Evolutionary conservation across 2,797 vertebrate genomes (phyloP), one percentile per base, ranked within the genome.

Genomic region (Tinamus major): DNA sequence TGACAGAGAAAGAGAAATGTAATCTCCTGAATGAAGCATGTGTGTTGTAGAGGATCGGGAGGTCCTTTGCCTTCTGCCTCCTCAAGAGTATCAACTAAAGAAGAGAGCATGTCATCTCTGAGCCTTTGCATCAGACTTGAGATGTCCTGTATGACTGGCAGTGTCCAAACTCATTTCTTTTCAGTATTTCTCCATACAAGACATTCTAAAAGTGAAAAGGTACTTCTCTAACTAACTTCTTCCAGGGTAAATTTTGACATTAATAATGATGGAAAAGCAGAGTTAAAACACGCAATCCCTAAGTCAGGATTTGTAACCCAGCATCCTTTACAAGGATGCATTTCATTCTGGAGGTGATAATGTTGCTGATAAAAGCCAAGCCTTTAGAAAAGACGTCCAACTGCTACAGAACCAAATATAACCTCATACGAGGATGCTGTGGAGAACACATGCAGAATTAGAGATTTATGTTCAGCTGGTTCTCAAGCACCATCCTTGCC

Each of bases 251-350:
- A 72, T 62, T 79, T 85, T 81, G 70, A 44, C 39, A 23, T 65
- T 48, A 59, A 53, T 29, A 59, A 41, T 11, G 16, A 3, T 7
- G 11, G 5, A n/a, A 71, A 42, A 17, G 3, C 0, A 2, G 12
- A 23, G 9, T 61, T 59, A 63, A 75, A 95, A 39, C 15, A 19
- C 4, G 24, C 1, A 31, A 9, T 55, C n/a, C 23, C 21, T 16
- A 48, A 64, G 8, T 56, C 39, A 70, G 31, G 39, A n/a, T 49
- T 79, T 65, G 11, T 14, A 61, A 56, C 35, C 13, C 9, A 58
- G 44, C 12, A 19, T 16, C 18, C 24, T 76, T 49, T 48, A 55
- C 3, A 48, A 83, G 15, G 6, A 71, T 17, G 23, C 13, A 6
- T 65, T 81, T 76, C 53, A 59, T 42, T 16, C 7, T 51, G 46